Conservation (phyloP, 2,113 vertebrate genomes). For the Peromyscus leucopus region DNA sequence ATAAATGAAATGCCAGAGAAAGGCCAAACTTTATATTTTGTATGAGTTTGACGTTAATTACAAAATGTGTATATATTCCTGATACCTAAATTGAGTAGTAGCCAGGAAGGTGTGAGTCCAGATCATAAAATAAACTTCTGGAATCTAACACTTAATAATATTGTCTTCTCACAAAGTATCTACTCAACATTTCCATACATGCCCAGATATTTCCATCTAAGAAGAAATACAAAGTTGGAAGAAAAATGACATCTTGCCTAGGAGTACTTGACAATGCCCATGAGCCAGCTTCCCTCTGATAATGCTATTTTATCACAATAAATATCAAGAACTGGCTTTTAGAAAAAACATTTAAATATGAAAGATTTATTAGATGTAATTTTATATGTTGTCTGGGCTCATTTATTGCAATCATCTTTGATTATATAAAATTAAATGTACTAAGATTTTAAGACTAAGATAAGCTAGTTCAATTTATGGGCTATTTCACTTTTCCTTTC, state of each 20-base stretch:
- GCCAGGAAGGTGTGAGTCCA: background rate
- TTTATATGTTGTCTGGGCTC: background rate
- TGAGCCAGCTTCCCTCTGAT: background rate
- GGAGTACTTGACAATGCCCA: background rate
- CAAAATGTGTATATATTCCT: background rate
- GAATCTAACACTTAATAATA: background rate
- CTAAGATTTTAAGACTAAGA: conserved; percentile 61
- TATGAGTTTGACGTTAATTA: background rate
- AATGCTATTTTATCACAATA: conserved; percentile 17
- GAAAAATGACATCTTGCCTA: background rate
- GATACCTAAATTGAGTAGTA: background rate
- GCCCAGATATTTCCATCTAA: background rate
- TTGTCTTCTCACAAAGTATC: background rate
- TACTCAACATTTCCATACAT: background rate
- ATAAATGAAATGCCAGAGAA: background rate
- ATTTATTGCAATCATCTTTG: background rate
- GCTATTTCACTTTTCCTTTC: conserved; percentile 44
- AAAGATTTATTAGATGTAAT: conserved; percentile 41
- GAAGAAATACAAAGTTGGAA: background rate
- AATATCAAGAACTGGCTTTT: conserved; percentile 21
- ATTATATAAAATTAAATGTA: conserved; percentile 65
- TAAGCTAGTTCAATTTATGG: conserved; percentile 52
- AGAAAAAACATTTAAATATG: conserved; percentile 20
- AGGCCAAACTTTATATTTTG: background rate
- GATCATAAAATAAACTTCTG: background rate